These are phyloP conservation scores for Anarhynchus alexandrinus DNA, from an alignment of 2,113 vertebrate genomes.

Conservation along the genomic window DNA sequence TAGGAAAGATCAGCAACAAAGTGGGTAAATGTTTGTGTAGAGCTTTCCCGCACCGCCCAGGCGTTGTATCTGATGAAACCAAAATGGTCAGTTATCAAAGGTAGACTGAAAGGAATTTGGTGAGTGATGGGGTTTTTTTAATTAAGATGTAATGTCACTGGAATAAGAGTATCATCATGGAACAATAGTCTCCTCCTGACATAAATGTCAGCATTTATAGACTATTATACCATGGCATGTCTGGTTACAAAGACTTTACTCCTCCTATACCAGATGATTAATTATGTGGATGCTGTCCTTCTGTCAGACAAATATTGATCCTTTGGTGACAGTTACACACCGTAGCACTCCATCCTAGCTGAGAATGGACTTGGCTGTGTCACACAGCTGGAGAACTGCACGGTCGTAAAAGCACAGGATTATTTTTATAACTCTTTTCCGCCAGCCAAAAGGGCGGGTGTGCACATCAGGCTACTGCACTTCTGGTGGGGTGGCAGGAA, in stretches of 20 bases:
- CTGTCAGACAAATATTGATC: conserved; percentile 8
- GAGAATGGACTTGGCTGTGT: background rate
- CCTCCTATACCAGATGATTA: conserved; percentile 57
- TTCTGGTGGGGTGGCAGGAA: background rate
- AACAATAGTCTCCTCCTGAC: conserved; percentile 57
- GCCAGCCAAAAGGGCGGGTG: background rate
- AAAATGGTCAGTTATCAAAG: background rate
- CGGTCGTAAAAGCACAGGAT: background rate
- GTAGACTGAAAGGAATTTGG: conserved; percentile 1
- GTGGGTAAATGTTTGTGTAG: background rate
- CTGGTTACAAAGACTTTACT: conserved; percentile 56
- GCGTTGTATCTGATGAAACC: background rate
- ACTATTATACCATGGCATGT: background rate
- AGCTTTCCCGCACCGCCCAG: background rate
- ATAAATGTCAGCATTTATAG: conserved; percentile 67
- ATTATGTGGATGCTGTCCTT: conserved; percentile 65
- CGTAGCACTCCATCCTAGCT: background rate
- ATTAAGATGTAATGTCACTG: conserved; percentile 60
- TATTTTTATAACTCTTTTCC: background rate
- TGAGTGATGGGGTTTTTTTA: conserved; percentile 60
- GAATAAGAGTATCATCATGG: conserved; percentile 37
- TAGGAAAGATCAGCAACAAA: background rate
- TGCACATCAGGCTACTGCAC: background rate
- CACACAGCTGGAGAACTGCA: background rate
- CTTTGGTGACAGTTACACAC: conserved; percentile 20